Base-by-base conservation (phyloP, 1,140 invertebrate species). In the Drosophila grimshawi region DNA sequence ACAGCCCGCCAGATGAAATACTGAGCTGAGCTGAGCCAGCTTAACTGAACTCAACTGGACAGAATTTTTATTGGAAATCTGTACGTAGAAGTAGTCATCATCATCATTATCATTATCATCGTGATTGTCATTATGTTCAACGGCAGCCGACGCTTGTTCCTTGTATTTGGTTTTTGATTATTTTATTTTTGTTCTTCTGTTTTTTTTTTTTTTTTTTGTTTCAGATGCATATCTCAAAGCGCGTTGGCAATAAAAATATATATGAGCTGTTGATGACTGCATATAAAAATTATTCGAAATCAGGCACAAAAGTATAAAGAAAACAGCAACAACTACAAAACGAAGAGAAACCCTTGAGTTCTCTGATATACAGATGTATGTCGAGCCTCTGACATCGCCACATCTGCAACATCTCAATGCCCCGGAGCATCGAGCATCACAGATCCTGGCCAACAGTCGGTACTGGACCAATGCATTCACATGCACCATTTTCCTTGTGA, bases 231-330 rank as follows among this genome's bases (percentile, higher is more conserved):
- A 88, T 88, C 83, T 78, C 30, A 49, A 69, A 70, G 49, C 76
- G 80, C 67, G 72, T 72, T 66, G 85, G 83, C 83, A 88, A 88
- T 88, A 88, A 88, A 88, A 88, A 83, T 88, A 88, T 86, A 86
- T 88, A 88, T 86, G 83, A 86, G 77, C 80, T 88, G 83, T 88
- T 88, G 85, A 88, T 88, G 85, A 88, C 80, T 88, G 83, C 83
- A 88, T 89, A 88, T 80, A 88, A 83, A 86, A 83, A 80, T 88
- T 53, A 83, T 88, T 82, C 68, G 69, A 88, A 88, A 65, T 19
- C 69, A 53, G 67, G 32, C 64, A 52, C 27, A 72, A 68, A 64
- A 75, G 55, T 76, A 76, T 59, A 59, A 45, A 52, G 46, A 55
- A 46, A 51, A 35, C 11, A 29, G 35, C 45, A 67, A 68, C 52